Percentiles rank a stretch among this genome's conserved stretches.
These are phyloP conservation scores for Chaetodon trifasciatus DNA, from an alignment of 2,797 vertebrate species.

Conservation along the genomic window DNA sequence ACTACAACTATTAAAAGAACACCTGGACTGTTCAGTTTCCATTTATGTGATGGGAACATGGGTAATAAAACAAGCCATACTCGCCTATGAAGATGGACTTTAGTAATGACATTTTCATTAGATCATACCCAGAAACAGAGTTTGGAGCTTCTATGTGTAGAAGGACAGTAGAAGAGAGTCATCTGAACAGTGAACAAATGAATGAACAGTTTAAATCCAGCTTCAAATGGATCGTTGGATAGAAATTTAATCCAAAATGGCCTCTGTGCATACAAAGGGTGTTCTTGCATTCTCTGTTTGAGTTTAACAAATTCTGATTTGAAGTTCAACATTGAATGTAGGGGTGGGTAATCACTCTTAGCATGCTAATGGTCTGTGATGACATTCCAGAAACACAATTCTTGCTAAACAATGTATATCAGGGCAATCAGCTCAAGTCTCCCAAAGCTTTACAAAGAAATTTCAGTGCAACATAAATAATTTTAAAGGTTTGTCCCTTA, in stretches of 20 bases:
- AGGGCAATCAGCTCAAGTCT: not conserved
- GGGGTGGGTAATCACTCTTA: not conserved
- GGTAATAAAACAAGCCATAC: slow-evolving; percentile 17
- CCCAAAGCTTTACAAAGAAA: not conserved
- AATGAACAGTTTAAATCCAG: too few species aligned
- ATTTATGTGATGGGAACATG: not conserved
- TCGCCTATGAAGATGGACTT: not conserved
- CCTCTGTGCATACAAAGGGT: too few species aligned
- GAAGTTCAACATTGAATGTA: not conserved
- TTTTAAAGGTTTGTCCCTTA: not conserved
- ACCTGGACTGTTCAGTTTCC: slow-evolving; percentile 30
- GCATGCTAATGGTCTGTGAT: too few species aligned
- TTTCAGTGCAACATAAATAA: not conserved
- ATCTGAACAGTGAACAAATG: not conserved
- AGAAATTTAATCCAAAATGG: too few species aligned
- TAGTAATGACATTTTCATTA: slow-evolving; percentile 2
- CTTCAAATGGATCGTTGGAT: too few species aligned
- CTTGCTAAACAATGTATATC: not conserved
- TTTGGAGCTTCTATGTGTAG: not conserved
- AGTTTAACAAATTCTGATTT: not conserved
- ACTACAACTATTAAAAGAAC: slow-evolving; percentile 28
- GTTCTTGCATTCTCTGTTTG: too few species aligned
- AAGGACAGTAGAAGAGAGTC: too few species aligned
- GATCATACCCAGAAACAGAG: not conserved
- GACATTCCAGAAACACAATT: not conserved